Base-by-base conservation (phyloP, 2,888 invertebrate genomes). In the Perizoma affinitatum region DNA sequence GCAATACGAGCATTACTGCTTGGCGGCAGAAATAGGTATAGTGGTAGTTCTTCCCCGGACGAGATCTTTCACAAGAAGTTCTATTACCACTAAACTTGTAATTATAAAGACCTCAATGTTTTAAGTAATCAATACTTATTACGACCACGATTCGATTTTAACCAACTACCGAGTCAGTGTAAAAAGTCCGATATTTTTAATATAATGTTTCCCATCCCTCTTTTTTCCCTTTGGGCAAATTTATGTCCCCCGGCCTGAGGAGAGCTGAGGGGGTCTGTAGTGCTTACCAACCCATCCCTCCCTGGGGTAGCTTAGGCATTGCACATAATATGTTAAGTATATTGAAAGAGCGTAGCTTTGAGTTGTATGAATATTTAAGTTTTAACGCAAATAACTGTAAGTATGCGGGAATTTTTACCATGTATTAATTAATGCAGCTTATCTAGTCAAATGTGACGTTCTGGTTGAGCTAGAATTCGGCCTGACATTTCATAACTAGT, bases 261-360 rank as follows among this genome's bases (percentile, higher is more conserved):
- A n/a, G n/a, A n/a, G n/a, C n/a, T n/a, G n/a, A n/a, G n/a, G n/a
- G n/a, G n/a, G n/a, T n/a, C n/a, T n/a, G n/a, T n/a, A n/a, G n/a
- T n/a, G n/a, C n/a, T n/a, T n/a, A n/a, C n/a, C n/a, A n/a, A n/a
- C 52, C 22, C 60, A 55, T 41, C 60, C 9, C 65, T 63, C 56
- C 44, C 54, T 6, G 56, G 54, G 56, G 55, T 53, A 49, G 49
- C 35, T 50, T 52, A 61, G 61, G 47, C 57, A 49, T 59, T 66
- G 63, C 63, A 59, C 61, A 61, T 61, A 63, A 53, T n/a, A n/a
- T 22, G 48, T 34, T 58, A 61, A 66, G 58, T 54, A 58, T 61
- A 57, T 58, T 63, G 58, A 59, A 3, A 43, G 63, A 51, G 53
- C 33, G 40, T 56, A 61, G 61, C 61, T 63, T 57, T 54, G 51